Percentiles rank a stretch among this genome's conserved stretches.
phyloP scores from a whole-genome alignment of 1,140 invertebrate genomes.

The Formica selysi region DNA sequence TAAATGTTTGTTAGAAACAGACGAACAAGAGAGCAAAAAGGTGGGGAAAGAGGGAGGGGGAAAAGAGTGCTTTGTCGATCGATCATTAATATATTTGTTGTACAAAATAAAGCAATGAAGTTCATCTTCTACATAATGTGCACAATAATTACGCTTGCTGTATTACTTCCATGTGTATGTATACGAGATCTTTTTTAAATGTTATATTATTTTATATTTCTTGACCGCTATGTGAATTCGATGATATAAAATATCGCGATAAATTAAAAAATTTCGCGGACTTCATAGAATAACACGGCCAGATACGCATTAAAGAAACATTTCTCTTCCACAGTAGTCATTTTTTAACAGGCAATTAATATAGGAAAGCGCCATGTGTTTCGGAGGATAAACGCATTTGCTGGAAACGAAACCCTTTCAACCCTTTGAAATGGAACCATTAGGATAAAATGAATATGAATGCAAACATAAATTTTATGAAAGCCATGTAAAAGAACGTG shows the following conservation, averaged over 20 bases:
- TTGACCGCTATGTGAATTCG: background rate
- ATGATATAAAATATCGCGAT: too few species aligned
- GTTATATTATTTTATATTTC: background rate
- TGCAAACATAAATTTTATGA: conserved; percentile 43
- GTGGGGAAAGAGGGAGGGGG: too few species aligned
- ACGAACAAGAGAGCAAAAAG: background rate
- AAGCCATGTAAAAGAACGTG: background rate
- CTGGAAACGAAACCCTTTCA: conserved; percentile 7
- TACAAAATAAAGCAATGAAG: background rate
- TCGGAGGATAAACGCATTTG: conserved; percentile 23
- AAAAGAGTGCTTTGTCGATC: too few species aligned
- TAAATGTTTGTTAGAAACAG: conserved; percentile 46
- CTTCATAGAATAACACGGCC: background rate
- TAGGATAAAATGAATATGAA: conserved; percentile 26
- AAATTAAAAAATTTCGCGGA: background rate
- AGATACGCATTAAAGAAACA: conserved; percentile 12
- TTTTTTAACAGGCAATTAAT: conserved; percentile 40
- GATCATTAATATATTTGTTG: background rate
- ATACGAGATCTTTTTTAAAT: background rate
- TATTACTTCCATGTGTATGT: background rate
- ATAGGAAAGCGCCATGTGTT: background rate
- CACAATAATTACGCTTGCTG: too few species aligned
- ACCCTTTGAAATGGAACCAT: conserved; percentile 22
- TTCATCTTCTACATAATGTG: background rate
- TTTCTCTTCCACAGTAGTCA: conserved; percentile 10